Evolutionary conservation across 1,140 invertebrate genomes (phyloP).

Genomic region (Gryon sp.): DNA sequence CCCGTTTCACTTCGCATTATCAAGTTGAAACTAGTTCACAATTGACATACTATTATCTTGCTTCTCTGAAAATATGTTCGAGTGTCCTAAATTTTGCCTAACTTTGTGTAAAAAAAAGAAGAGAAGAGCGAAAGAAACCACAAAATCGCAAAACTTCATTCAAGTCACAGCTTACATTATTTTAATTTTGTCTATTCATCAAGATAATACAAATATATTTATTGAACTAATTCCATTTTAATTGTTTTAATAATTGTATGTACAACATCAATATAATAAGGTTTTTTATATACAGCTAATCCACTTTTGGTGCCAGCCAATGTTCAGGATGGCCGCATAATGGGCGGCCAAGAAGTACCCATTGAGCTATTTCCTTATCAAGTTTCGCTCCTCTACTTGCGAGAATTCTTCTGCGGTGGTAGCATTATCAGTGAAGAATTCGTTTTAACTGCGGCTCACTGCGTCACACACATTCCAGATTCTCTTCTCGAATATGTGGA

Average conservation of each 20-base stretch:
- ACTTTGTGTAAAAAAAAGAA: background rate
- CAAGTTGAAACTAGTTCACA: constrained; percentile 11
- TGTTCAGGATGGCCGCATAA: constrained; percentile 78
- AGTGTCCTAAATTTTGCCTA: background rate
- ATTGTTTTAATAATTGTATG: background rate
- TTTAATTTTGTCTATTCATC: no score
- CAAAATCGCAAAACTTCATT: background rate
- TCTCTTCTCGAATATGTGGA: background rate
- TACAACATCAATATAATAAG: no score
- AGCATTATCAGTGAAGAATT: constrained; percentile 81
- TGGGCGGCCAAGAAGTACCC: constrained; percentile 81
- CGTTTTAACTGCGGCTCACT: constrained; percentile 85
- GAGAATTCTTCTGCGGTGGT: constrained; percentile 83
- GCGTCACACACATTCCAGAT: no score
- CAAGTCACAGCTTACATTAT: no score
- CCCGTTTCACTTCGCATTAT: background rate
- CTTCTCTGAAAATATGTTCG: background rate
- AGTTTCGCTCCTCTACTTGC: constrained; percentile 78
- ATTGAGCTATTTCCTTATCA: constrained; percentile 83
- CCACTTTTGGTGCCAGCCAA: background rate
- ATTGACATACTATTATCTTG: background rate
- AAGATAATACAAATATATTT: no score
- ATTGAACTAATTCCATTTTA: background rate
- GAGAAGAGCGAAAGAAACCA: no score
- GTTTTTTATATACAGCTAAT: background rate